phyloP scores from a whole-genome alignment of 2,888 invertebrate genomes.

The Tenodera sinensis region DNA sequence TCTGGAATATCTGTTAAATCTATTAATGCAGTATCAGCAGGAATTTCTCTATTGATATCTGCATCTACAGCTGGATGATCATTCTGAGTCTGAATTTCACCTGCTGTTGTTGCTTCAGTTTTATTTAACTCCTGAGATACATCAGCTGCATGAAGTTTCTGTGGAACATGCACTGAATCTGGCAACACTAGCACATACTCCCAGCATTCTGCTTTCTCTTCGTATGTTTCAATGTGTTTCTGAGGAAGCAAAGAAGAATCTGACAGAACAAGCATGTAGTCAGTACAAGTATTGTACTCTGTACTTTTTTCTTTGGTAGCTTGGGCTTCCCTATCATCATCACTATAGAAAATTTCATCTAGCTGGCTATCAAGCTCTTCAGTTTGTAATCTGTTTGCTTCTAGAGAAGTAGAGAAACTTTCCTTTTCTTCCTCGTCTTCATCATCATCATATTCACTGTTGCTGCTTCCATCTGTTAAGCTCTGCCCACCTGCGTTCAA shows the following conservation, averaged over 20 bases:
- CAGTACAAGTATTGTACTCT: background rate
- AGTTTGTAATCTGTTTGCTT: background rate
- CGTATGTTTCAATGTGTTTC: background rate
- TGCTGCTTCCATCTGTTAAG: background rate
- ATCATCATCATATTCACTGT: background rate
- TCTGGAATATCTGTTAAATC: background rate
- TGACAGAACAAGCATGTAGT: background rate
- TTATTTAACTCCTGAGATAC: background rate
- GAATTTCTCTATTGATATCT: background rate
- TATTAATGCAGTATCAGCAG: background rate
- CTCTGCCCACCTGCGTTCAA: background rate
- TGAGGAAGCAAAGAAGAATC: background rate
- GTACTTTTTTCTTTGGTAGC: background rate
- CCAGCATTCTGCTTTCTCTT: background rate
- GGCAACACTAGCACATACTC: background rate
- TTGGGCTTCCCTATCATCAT: background rate
- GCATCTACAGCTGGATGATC: background rate
- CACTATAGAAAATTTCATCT: background rate
- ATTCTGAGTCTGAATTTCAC: background rate
- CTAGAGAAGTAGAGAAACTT: background rate
- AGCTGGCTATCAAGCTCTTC: background rate
- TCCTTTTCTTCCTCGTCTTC: background rate
- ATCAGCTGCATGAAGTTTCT: background rate
- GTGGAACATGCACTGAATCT: background rate
- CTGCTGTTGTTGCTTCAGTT: background rate